Percentiles rank a stretch among this genome's conserved stretches.
Conservation (phyloP, 2,113 vertebrate genomes). For the Bombycilla garrulus region DNA sequence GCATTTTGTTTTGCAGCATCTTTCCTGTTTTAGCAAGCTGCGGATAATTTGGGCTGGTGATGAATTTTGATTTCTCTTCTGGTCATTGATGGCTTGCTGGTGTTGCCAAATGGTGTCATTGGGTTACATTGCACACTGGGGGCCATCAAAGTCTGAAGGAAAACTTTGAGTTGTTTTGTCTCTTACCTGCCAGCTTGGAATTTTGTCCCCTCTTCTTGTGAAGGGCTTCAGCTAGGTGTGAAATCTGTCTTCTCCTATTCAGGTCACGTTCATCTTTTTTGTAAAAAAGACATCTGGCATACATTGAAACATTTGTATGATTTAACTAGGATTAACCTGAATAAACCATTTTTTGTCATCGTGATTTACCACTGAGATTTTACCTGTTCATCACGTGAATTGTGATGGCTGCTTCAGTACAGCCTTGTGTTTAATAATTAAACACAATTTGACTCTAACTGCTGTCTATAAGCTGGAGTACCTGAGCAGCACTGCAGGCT, state of each 20-base stretch:
- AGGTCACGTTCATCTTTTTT: neutral
- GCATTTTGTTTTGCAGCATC: neutral
- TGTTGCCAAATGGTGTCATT: neutral
- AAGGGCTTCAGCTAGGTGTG: neutral
- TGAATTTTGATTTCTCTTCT: constrained; percentile 26
- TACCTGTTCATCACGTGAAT: neutral
- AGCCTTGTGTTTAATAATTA: constrained; percentile 14
- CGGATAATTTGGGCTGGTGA: neutral
- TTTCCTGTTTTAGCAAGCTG: neutral
- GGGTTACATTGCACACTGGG: neutral
- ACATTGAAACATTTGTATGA: constrained; percentile 23
- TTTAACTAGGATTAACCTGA: constrained; percentile 54
- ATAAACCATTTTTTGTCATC: constrained; percentile 42
- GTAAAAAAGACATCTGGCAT: constrained; percentile 2
- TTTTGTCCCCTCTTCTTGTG: neutral
- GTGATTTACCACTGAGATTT: constrained; percentile 44
- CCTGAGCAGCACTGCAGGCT: neutral
- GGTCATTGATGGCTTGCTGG: neutral
- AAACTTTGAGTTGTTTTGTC: neutral
- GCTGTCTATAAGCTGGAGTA: neutral
- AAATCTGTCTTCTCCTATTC: constrained; percentile 6
- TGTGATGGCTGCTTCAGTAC: neutral
- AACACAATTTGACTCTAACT: neutral
- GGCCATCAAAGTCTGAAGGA: neutral
- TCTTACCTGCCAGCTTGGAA: neutral